phyloP scores from a whole-genome alignment of 2,797 vertebrate species.

The Neosilurus hyrtlii region DNA sequence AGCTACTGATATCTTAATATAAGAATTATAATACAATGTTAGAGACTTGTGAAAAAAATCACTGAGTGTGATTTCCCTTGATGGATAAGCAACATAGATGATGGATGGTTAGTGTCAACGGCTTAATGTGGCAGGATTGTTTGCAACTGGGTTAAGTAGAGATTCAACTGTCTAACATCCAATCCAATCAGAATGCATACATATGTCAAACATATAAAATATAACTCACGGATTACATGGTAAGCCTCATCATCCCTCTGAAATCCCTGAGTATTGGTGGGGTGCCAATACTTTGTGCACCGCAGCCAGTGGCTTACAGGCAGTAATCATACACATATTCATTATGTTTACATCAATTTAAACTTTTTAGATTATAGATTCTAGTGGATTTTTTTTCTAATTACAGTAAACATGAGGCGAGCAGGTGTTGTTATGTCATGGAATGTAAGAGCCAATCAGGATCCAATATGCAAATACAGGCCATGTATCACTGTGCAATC shows the following conservation, averaged over 20 bases:
- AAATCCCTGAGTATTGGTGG: neutral
- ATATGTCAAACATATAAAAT: neutral
- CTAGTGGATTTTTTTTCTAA: neutral
- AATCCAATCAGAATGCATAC: neutral
- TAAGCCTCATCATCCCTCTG: neutral
- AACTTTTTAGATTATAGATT: neutral
- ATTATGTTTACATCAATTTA: neutral
- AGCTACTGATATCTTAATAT: neutral
- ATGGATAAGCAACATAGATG: too few species aligned
- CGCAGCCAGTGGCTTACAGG: neutral
- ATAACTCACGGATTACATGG: neutral
- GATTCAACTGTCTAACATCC: neutral
- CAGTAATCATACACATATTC: neutral
- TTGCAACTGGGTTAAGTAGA: neutral
- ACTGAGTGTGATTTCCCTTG: too few species aligned
- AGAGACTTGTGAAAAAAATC: too few species aligned
- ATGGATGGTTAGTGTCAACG: neutral
- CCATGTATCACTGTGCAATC: neutral
- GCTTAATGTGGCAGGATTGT: neutral
- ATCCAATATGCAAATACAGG: conserved; percentile 8
- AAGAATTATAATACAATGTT: neutral
- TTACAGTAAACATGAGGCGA: neutral
- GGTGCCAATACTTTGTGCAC: neutral
- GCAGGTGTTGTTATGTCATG: neutral
- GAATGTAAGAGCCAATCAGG: neutral